A percentile compares a stretch with the other conserved stretches of the same genome.
Evolutionary conservation across 2,797 vertebrate species (phyloP).

Genomic region (Diplodus puntazzo): DNA sequence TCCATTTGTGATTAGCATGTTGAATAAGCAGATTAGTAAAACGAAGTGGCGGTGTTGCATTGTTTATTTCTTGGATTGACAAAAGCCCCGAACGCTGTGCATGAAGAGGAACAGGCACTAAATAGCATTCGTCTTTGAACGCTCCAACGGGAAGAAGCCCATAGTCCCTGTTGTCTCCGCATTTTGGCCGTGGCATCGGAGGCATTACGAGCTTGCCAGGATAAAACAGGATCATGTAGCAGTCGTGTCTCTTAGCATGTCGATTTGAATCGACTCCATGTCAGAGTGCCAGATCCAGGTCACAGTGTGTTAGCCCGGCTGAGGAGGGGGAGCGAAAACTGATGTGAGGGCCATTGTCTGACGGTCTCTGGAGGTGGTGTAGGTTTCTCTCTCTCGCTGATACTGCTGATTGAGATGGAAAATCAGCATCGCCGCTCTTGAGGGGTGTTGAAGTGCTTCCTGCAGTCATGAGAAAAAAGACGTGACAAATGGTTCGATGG

Average conservation of each 20-base stretch:
- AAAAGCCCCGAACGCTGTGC: not conserved
- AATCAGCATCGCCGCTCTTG: conserved; percentile 52
- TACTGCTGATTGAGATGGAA: conserved; percentile 76
- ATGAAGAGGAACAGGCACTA: conserved; percentile 11
- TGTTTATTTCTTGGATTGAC: conserved; percentile 15
- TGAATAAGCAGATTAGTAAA: not conserved
- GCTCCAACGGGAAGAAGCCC: not conserved
- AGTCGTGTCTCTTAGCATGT: conserved; percentile 57
- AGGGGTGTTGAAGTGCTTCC: conserved; percentile 55
- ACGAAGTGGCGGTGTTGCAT: not conserved
- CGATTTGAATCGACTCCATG: conserved; percentile 59
- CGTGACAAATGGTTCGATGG: conserved; percentile 45
- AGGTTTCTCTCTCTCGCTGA: conserved; percentile 53
- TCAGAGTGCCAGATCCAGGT: conserved; percentile 70
- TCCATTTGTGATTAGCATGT: not conserved
- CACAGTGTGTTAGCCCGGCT: conserved; percentile 62
- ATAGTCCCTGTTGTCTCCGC: conserved; percentile 12
- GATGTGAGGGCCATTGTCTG: conserved; percentile 73
- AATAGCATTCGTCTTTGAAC: conserved; percentile 20
- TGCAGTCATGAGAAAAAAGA: conserved; percentile 48
- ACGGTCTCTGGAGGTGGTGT: conserved; percentile 65
- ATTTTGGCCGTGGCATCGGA: conserved; percentile 31
- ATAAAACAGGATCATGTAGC: conserved; percentile 62
- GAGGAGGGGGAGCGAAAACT: conserved; percentile 45
- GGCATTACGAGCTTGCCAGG: conserved; percentile 38